Evolutionary conservation across 2,113 vertebrate species (phyloP), one percentile per base, ranked within the genome.

Genomic region (Hippocampus abdominalis): DNA sequence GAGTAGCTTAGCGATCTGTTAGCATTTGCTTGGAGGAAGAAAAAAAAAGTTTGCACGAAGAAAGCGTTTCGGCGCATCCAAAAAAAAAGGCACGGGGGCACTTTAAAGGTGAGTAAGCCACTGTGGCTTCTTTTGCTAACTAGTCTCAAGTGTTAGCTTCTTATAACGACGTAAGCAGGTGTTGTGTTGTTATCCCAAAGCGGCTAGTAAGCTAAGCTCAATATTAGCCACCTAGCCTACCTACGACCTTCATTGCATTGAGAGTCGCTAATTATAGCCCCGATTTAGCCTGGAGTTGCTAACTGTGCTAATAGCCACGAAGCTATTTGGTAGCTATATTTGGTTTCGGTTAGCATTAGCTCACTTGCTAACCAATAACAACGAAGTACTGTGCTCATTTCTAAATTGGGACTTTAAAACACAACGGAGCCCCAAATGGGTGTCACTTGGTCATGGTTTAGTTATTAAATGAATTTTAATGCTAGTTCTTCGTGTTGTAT

Each of bases 141-240:
- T 80, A 71, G 77, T 48, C 40, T 39, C 8, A 49, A 54, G 82
- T 29, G 79, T 73, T 78, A 75, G 62, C 61, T 32, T n/a, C 82
- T 83, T 84, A 77, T 67, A 71, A 73, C 84, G 82, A 82, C 86
- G 82, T 80, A 79, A 81, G 86, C 83, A 88, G 87, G 77, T 84
- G 82, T 78, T 87, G 86, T 88, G 86, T 88, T 87, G 81, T 88
- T 82, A 32, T 60, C 57, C 27, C 62, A 32, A 66, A 84, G 66
- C 77, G 13, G 83, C 80, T 81, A 71, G 78, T 48, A n/a, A 44
- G 11, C 7, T 65, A 25, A 46, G 63, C 2, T 60, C 8, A 59
- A 12, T 46, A 48, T 59, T 27, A 66, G 71, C 75, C 15, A 27
- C 59, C 59, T 69, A 70, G 80, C 78, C 79, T 70, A 68, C 77